phyloP scores from a whole-genome alignment of 1,140 invertebrate species.

The Aethina tumida region DNA sequence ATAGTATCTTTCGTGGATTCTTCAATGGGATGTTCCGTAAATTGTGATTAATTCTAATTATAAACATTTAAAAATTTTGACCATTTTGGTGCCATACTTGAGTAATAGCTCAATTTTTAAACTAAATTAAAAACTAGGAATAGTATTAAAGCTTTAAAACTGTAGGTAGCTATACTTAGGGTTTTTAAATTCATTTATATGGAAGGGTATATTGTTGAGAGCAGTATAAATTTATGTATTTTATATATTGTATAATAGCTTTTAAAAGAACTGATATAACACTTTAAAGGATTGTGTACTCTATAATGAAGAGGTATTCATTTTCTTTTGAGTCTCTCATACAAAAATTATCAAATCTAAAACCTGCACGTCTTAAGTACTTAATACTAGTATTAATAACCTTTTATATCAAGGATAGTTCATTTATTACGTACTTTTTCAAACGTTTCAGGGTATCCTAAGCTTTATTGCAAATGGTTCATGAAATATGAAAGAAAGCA shows the following conservation, averaged over 20 bases:
- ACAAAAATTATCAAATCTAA: too few species aligned
- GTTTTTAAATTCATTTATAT: slow-evolving; percentile 30
- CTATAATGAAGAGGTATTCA: slow-evolving; percentile 21
- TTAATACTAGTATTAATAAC: too few species aligned
- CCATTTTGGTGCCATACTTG: slow-evolving; percentile 38
- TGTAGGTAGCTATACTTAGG: slow-evolving; percentile 27
- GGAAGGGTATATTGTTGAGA: slow-evolving; percentile 27
- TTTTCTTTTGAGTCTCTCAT: slow-evolving; percentile 13
- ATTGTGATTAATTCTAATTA: slow-evolving; percentile 31
- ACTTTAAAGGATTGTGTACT: slow-evolving; percentile 24
- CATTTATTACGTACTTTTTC: too few species aligned
- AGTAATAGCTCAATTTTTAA: slow-evolving; percentile 38
- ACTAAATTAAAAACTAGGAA: slow-evolving; percentile 23
- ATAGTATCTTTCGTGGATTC: slow-evolving; percentile 24
- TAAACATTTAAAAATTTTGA: slow-evolving; percentile 32
- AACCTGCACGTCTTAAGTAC: too few species aligned
- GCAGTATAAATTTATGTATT: slow-evolving; percentile 26
- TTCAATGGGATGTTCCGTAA: slow-evolving; percentile 36
- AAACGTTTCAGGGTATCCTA: too few species aligned
- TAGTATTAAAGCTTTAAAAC: slow-evolving; percentile 34
- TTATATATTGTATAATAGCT: slow-evolving; percentile 21
- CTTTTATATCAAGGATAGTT: too few species aligned
- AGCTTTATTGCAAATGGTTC: too few species aligned
- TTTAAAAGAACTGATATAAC: slow-evolving; percentile 26
- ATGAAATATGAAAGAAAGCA: too few species aligned